Percentiles rank a stretch among this genome's conserved stretches.
Conservation (phyloP, 2,888 invertebrate genomes). For the Epinotia ramella region DNA sequence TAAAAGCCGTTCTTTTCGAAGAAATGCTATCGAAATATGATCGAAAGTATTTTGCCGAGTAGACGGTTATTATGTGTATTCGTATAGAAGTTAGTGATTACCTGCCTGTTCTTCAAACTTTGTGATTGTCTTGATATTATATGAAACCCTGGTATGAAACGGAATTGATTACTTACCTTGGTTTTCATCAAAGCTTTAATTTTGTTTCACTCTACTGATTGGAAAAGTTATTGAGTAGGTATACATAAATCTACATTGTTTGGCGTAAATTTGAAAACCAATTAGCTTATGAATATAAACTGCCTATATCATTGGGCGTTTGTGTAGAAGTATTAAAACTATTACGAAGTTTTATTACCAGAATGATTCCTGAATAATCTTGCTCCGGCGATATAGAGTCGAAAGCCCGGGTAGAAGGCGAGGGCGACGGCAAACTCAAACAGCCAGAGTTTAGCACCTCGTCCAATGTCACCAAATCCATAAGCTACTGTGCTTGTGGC, state of each 20-base stretch:
- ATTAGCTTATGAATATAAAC: slow-evolving; percentile 22
- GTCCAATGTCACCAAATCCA: slow-evolving; percentile 74
- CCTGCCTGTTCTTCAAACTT: slow-evolving; percentile 37
- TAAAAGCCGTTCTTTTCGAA: neutral
- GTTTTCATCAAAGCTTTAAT: slow-evolving; percentile 37
- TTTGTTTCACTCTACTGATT: slow-evolving; percentile 38
- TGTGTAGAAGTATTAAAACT: neutral
- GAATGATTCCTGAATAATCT: slow-evolving; percentile 57
- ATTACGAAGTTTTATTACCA: slow-evolving; percentile 54
- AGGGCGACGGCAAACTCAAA: slow-evolving; percentile 67
- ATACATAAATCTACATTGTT: slow-evolving; percentile 33
- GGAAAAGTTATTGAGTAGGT: slow-evolving; percentile 42
- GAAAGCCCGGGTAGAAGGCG: slow-evolving; percentile 67
- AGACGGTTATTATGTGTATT: neutral
- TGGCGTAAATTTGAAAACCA: slow-evolving; percentile 29
- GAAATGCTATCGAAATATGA: neutral
- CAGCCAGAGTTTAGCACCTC: slow-evolving; percentile 72
- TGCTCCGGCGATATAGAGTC: slow-evolving; percentile 60
- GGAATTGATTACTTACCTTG: slow-evolving; percentile 39
- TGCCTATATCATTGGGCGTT: slow-evolving; percentile 1
- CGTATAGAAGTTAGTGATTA: slow-evolving; percentile 30
- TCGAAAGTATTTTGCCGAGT: slow-evolving; percentile 11
- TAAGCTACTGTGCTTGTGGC: slow-evolving; percentile 65
- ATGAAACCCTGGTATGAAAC: slow-evolving; percentile 21
- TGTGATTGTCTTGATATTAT: slow-evolving; percentile 33